A percentile compares a stretch with the other conserved stretches of the same genome.
Conservation (phyloP, 2,888 invertebrate species). For the Drosophila peninsularis region DNA sequence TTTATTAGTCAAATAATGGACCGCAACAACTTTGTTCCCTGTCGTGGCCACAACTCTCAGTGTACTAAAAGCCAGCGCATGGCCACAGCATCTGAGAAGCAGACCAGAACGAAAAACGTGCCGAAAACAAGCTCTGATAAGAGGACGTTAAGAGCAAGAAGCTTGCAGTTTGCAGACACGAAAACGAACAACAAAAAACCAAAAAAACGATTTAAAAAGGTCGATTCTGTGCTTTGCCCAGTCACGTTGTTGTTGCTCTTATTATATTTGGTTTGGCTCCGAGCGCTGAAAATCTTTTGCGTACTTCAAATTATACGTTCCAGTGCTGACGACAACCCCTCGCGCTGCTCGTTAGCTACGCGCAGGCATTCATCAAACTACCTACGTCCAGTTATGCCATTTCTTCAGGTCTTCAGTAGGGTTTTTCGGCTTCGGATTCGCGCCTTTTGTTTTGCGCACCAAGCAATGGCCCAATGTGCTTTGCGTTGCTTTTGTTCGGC, state of each 20-base stretch:
- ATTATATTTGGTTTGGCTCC: constrained; percentile 25
- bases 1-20: constrained; percentile 6
- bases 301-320: constrained; percentile 70
- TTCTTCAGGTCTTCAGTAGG: constrained; percentile 30
- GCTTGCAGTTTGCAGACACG: constrained; percentile 53
- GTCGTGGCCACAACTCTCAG: constrained; percentile 63
- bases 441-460: constrained; percentile 58
- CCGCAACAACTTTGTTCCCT: constrained; percentile 29
- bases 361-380: constrained; percentile 67
- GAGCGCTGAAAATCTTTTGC: constrained; percentile 42
- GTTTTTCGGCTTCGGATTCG: constrained; percentile 36
- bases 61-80: constrained; percentile 61
- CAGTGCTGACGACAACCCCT: constrained; percentile 37
- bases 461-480: constrained; percentile 56
- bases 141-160: constrained; percentile 52
- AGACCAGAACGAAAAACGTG: constrained; percentile 26
- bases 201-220: constrained; percentile 4
- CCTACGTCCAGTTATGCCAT: constrained; percentile 42
- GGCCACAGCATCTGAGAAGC: constrained; percentile 61
- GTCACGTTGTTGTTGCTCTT: constrained; percentile 39
- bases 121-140: constrained; percentile 52
- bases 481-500: constrained; percentile 46
- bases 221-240: constrained; percentile 33
- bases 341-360: constrained; percentile 29
- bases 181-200: constrained; percentile 1